Base-by-base conservation (phyloP, 2,888 invertebrate species). In the Magallana nippona region DNA sequence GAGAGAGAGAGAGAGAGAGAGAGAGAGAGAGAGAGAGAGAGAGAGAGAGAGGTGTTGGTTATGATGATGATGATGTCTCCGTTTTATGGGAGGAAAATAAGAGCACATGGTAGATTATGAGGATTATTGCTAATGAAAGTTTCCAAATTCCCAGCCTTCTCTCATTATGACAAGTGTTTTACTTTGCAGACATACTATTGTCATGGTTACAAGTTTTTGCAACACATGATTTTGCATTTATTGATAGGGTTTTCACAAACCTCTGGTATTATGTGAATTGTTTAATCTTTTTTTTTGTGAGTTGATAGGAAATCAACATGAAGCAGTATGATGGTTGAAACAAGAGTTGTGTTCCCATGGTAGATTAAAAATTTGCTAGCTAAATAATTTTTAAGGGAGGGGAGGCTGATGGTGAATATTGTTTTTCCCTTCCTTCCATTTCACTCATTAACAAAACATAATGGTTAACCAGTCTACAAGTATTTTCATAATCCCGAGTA, bases 111-210 rank as follows among this genome's bases (percentile, higher is more conserved):
- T 60, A 60, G 60, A 60, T 60, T 60, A 60, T 60, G 60, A 60
- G 60, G 60, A 58, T 58, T 17, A 58, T 17, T 17, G 58, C 60
- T 60, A 60, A 60, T 10, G 60, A 60, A 19, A 60, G 19, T 10
- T 19, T 17, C n/a, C 60, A n/a, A 60, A 60, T n/a, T 19, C 19
- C 60, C 19, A 19, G 60, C 60, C 10, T n/a, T 60, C 19, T 60
- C 60, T 60, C 60, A 60, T 60, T 60, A 60, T 60, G 60, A 60
- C 60, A 60, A 60, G 60, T 60, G 60, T 60, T 60, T 60, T 60
- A 19, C 60, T 60, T 60, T n/a, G 60, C 60, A 60, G 60, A 60
- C 60, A 60, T 19, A 3, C 44, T 60, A 60, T 60, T 60, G 60
- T 60, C 60, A 60, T 60, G 60, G 60, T 60, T 17, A 60, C 60